Conservation (phyloP, 2,797 vertebrate species). For the Stomatorhinus walkeri region DNA sequence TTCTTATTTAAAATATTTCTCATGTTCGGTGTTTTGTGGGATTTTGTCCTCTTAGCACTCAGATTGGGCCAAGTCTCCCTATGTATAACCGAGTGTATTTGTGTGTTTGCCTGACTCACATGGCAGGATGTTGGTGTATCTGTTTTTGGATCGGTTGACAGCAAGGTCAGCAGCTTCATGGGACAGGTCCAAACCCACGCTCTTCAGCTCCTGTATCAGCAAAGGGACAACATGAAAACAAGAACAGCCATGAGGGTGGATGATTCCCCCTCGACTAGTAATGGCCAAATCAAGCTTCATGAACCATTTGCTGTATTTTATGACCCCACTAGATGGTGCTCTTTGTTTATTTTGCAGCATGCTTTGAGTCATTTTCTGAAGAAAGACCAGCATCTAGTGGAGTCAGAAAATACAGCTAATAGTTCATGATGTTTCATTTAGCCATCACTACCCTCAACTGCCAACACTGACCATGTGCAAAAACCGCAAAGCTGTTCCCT, state of each 20-base stretch:
- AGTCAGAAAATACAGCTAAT: not conserved
- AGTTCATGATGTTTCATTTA: not conserved
- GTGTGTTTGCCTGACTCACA: conserved; percentile 64
- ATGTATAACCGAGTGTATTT: not conserved
- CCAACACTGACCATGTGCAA: not conserved
- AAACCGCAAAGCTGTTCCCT: not conserved
- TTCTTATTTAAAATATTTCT: not conserved
- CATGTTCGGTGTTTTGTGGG: not conserved
- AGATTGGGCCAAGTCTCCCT: not conserved
- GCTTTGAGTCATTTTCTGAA: not conserved
- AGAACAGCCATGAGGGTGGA: not conserved
- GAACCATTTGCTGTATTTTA: not conserved
- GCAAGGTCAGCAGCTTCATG: conserved; percentile 89
- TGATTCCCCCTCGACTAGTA: not conserved
- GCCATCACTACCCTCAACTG: not conserved
- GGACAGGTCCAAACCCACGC: conserved; percentile 81
- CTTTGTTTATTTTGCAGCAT: not conserved
- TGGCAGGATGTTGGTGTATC: conserved; percentile 95
- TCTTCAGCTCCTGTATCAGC: conserved; percentile 74
- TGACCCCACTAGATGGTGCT: not conserved
- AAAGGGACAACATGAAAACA: not conserved
- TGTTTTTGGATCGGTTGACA: conserved; percentile 89
- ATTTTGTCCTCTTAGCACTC: not conserved
- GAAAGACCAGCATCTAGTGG: not conserved
- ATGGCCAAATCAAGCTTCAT: not conserved